A percentile compares a stretch with the other conserved stretches of the same genome.
These are phyloP conservation scores for Limosa lapponica DNA, from an alignment of 2,797 vertebrate genomes.

Conservation along the genomic window DNA sequence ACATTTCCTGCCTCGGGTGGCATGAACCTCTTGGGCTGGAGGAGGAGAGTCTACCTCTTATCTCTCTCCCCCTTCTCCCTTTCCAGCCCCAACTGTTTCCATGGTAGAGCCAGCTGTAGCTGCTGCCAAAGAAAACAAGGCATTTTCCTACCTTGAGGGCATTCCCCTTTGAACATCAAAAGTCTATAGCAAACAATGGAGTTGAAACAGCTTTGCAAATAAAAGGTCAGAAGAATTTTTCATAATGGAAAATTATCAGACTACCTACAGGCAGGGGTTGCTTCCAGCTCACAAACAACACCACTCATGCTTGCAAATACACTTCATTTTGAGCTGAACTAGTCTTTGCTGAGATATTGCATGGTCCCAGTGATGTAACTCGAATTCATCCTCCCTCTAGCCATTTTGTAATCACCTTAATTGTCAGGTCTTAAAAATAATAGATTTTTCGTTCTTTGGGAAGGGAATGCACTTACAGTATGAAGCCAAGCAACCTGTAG, in stretches of 20 bases:
- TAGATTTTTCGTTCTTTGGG: not conserved
- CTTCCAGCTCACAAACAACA: constrained; percentile 4
- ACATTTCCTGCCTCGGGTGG: not conserved
- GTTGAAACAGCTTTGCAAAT: constrained; percentile 58
- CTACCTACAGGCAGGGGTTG: not conserved
- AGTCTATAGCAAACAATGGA: constrained; percentile 60
- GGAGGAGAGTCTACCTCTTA: constrained; percentile 27
- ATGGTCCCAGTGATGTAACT: constrained; percentile 5
- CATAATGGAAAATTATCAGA: constrained; percentile 55
- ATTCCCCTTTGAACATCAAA: constrained; percentile 70
- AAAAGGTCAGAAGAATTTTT: constrained; percentile 61
- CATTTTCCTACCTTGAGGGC: constrained; percentile 66
- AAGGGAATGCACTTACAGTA: not conserved
- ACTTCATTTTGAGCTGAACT: not conserved
- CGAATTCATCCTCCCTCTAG: not conserved
- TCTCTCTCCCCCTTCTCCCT: not conserved
- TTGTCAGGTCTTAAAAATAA: constrained; percentile 17
- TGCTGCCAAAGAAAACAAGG: constrained; percentile 65
- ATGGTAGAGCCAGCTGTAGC: not conserved
- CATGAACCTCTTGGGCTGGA: not conserved
- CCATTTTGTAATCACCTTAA: constrained; percentile 44
- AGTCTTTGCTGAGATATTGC: not conserved
- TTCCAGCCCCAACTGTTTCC: constrained; percentile 23
- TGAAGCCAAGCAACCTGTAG: not conserved
- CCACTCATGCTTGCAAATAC: not conserved